These are phyloP conservation scores for Melanotaenia nigrans DNA, from an alignment of 2,797 vertebrate genomes.

Conservation along the genomic window DNA sequence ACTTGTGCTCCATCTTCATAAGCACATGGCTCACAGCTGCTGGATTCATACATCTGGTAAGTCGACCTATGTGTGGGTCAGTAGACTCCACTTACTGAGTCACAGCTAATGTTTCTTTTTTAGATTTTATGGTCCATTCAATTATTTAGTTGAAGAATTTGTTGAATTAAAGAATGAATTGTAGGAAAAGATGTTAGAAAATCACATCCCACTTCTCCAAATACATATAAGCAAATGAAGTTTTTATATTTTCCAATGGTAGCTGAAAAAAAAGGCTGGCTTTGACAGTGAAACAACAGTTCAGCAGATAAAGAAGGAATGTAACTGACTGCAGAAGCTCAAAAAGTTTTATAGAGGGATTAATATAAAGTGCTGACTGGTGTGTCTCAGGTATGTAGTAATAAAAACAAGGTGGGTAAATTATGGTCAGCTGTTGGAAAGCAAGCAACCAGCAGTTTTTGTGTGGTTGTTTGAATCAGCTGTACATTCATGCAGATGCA, in stretches of 20 bases:
- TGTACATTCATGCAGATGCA: not conserved
- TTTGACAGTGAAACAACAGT: not conserved
- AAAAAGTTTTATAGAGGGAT: not conserved
- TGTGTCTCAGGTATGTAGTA: not conserved
- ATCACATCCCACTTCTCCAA: not conserved
- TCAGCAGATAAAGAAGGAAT: not conserved
- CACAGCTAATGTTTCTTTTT: not conserved
- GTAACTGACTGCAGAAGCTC: not conserved
- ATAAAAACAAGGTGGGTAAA: not conserved
- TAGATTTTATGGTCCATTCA: not conserved
- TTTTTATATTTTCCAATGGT: not conserved
- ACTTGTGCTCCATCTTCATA: conserved; percentile 99
- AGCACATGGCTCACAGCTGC: conserved; percentile 99
- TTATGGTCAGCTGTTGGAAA: not conserved
- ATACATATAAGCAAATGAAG: not conserved
- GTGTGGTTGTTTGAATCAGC: not conserved
- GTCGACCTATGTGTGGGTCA: conserved; percentile 62
- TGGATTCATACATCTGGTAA: conserved; percentile 99
- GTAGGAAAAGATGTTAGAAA: not conserved
- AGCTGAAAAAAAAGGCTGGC: not conserved
- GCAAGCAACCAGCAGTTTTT: not conserved
- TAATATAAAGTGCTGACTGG: not conserved
- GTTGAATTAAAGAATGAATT: not conserved
- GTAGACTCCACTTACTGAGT: not conserved
- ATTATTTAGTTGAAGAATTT: not conserved